Evolutionary conservation across 2,113 vertebrate species (phyloP), one percentile per base, ranked within the genome.

Genomic region (Leptodactylus fuscus): DNA sequence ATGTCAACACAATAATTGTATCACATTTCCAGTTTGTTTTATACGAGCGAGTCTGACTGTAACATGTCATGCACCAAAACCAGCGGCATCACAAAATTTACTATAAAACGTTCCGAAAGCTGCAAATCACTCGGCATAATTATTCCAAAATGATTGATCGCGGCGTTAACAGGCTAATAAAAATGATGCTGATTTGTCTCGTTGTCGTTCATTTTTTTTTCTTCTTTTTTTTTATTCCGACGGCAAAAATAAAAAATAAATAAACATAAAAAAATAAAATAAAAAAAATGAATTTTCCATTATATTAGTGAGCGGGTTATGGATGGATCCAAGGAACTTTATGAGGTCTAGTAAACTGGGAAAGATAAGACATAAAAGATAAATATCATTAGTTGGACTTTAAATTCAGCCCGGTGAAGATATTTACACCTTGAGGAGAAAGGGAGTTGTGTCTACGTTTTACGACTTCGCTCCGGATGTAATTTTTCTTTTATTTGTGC

Each of bases 21-120:
- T 81, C 79, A 67, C 79, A 81, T 81, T 81, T 81, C 79, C 79
- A 81, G 60, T 67, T 81, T 81, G 77, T 81, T 81, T 67, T 67
- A 81, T 81, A 48, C 18, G 36, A 48, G 36, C 4, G 24, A 65
- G 60, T 16, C 60, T 49, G 60, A 48, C 60, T 48, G 46, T 67
- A 48, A 69, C 79, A 67, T 81, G 79, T 69, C 79, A 81, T 32
- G 41, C 48, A 69, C 58, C 60, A 67, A n/a, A 62, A 67, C 79
- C 62, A 4, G 22, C 15, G 44, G 18, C 76, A 36, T 55, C 22
- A 38, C 76, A 36, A 38, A 53, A 58, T 79, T 12, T 41, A n/a
- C 76, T 58, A 41, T 58, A 24, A 53, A 53, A 34, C 20, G 15
- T 22, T 36, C 48, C 74, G 24, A 58, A 49, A 32, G 51, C 51